phyloP scores from a whole-genome alignment of 1,140 invertebrate species.

The Bactericera cockerelli region DNA sequence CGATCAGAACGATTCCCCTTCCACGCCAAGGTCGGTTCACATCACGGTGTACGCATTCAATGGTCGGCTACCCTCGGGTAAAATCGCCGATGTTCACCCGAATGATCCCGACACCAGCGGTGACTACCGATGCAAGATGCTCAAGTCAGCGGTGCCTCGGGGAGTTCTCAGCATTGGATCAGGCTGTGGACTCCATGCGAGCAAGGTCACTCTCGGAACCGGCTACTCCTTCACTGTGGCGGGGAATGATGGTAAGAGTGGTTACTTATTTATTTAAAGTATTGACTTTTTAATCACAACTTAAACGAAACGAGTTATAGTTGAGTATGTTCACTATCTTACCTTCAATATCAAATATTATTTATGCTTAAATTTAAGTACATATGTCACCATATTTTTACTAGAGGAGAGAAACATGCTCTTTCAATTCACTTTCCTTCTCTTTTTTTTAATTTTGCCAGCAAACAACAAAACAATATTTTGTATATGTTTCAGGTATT shows the following conservation, averaged over 20 bases:
- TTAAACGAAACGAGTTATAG: too few species aligned
- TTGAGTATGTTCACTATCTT: too few species aligned
- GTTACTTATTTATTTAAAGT: too few species aligned
- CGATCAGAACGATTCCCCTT: constrained; percentile 87
- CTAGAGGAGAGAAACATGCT: too few species aligned
- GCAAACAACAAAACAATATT: too few species aligned
- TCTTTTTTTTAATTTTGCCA: too few species aligned
- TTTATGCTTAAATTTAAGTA: too few species aligned
- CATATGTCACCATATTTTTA: too few species aligned
- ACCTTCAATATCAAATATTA: too few species aligned
- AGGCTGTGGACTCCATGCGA: constrained; percentile 61
- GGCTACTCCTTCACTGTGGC: constrained; percentile 59
- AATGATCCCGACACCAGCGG: constrained; percentile 77
- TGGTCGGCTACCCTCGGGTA: constrained; percentile 47
- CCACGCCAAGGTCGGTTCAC: constrained; percentile 61
- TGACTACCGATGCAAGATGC: constrained; percentile 69
- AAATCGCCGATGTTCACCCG: constrained; percentile 79
- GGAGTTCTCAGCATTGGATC: constrained; percentile 52
- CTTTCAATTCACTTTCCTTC: too few species aligned
- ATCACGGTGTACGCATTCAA: constrained; percentile 66
- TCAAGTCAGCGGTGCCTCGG: constrained; percentile 37
- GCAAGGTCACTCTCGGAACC: constrained; percentile 41
- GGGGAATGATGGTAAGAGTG: constrained; percentile 79
- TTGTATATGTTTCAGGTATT: constrained; percentile 27
- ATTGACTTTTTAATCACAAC: too few species aligned